Evolutionary conservation across 2,797 vertebrate genomes (phyloP).

Genomic region (Masticophis lateralis): DNA sequence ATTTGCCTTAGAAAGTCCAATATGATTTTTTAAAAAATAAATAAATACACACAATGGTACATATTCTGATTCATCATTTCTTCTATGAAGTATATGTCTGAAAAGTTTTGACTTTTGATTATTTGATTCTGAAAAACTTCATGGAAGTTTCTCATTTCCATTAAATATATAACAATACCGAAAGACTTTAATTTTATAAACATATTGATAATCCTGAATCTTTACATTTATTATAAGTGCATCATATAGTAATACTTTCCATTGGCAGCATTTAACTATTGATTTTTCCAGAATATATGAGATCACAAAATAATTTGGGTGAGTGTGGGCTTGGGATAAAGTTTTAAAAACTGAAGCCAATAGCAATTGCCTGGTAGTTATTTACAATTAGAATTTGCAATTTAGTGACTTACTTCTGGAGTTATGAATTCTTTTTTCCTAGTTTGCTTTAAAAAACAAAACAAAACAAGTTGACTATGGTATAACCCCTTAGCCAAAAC

Average conservation of each 20-base stretch:
- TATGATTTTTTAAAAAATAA: not conserved
- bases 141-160: not conserved
- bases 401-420: slow-evolving; percentile 2
- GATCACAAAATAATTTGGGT: slow-evolving; percentile 20
- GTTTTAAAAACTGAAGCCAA: slow-evolving; percentile 27
- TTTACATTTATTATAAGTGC: slow-evolving; percentile 23
- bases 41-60: not conserved
- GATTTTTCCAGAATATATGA: slow-evolving; percentile 52
- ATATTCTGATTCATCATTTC: not conserved
- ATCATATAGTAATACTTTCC: slow-evolving; percentile 13
- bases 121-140: not conserved
- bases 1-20: not conserved
- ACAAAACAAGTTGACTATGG: slow-evolving; percentile 19
- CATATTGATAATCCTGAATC: slow-evolving; percentile 11
- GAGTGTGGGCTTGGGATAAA: slow-evolving; percentile 9
- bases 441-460: not conserved
- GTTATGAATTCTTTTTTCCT: not conserved
- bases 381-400: slow-evolving; percentile 27
- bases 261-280: not conserved
- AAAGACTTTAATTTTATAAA: slow-evolving; percentile 27
- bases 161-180: not conserved
- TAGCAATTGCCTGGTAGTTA: slow-evolving; percentile 37
- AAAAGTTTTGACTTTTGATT: slow-evolving; percentile 3
- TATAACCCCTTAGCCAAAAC: slow-evolving; percentile 1
- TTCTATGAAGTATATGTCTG: not conserved